Evolutionary conservation across 2,797 vertebrate genomes (phyloP).

Genomic region (Argentina silus): DNA sequence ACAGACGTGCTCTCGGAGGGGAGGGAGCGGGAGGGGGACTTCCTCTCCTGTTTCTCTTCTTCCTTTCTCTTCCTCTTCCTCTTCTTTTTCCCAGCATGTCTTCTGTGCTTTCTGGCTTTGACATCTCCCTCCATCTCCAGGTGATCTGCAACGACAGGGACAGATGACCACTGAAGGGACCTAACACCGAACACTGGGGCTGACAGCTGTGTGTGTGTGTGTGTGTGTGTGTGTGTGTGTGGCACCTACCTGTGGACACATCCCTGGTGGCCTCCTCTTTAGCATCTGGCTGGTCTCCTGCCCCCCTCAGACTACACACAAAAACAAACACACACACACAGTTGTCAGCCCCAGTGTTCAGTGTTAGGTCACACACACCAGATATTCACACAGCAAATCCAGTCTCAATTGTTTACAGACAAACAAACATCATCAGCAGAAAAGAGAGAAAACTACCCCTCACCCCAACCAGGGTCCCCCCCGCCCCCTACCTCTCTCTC

Average conservation of each 20-base stretch:
- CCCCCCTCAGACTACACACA: too few species aligned
- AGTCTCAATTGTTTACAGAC: too few species aligned
- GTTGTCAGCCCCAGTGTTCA: too few species aligned
- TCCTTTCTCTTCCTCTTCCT: slow-evolving; percentile 93
- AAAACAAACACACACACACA: too few species aligned
- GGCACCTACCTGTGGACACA: slow-evolving; percentile 65
- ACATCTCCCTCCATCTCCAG: slow-evolving; percentile 69
- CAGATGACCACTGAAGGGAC: not conserved
- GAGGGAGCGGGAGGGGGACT: slow-evolving; percentile 76
- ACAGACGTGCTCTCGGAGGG: slow-evolving; percentile 79
- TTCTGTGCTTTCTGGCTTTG: slow-evolving; percentile 94
- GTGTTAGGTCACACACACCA: too few species aligned
- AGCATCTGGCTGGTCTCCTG: slow-evolving; percentile 52
- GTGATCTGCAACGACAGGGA: not conserved
- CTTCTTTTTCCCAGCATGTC: slow-evolving; percentile 91
- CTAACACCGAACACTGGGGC: not conserved
- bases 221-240: not conserved
- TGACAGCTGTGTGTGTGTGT: not conserved
- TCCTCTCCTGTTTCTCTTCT: slow-evolving; percentile 89
- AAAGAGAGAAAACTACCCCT: too few species aligned
- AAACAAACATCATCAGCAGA: too few species aligned
- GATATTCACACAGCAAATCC: too few species aligned
- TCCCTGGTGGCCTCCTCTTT: slow-evolving; percentile 72
- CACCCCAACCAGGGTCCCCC: too few species aligned
- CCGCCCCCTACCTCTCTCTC: too few species aligned